Evolutionary conservation across 2,888 invertebrate genomes (phyloP).

Genomic region (Acronicta alni): DNA sequence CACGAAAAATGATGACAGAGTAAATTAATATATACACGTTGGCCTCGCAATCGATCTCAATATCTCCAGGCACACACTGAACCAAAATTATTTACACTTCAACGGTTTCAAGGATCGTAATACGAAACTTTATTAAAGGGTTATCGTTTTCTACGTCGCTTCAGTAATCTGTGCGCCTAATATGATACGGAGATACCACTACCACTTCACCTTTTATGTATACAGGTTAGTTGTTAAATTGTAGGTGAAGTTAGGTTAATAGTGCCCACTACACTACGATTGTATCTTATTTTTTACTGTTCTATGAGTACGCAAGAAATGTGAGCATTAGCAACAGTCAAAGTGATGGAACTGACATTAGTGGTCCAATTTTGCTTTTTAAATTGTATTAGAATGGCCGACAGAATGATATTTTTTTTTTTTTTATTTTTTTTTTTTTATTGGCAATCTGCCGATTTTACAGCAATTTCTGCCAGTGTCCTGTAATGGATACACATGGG

Average conservation of each 20-base stretch:
- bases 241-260: not conserved
- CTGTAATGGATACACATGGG: too few relatives aligned
- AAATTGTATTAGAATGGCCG: too few relatives aligned
- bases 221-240: not conserved
- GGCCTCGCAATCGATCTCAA: conserved; percentile 36
- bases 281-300: too few relatives aligned
- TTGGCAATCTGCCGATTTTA: too few relatives aligned
- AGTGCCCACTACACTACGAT: not conserved
- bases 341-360: too few relatives aligned
- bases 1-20: too few relatives aligned
- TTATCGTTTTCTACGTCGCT: conserved; percentile 38
- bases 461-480: too few relatives aligned
- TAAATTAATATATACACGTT: conserved; percentile 28
- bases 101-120: conserved; percentile 57
- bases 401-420: too few relatives aligned
- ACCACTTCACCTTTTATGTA: not conserved
- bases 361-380: too few relatives aligned
- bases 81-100: conserved; percentile 50
- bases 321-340: too few relatives aligned
- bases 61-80: conserved; percentile 42
- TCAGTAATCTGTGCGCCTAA: conserved; percentile 13
- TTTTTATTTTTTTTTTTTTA: too few relatives aligned
- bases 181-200: not conserved
- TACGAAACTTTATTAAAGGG: conserved; percentile 49
- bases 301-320: too few relatives aligned